Conservation (phyloP, 1,140 invertebrate genomes). For the Bombus sibiricus region DNA sequence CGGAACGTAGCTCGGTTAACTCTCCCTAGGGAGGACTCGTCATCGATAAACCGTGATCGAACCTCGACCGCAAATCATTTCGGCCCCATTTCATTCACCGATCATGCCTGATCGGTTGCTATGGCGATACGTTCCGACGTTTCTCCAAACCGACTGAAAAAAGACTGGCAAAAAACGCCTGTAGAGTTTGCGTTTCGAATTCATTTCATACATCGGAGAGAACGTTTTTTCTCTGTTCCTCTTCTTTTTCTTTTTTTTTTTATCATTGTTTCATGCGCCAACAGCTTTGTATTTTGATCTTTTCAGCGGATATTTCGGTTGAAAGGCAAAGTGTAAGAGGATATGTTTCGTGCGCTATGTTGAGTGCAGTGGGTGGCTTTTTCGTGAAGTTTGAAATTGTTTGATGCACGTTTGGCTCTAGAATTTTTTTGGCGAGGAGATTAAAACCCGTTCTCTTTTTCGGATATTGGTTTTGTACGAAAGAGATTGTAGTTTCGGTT, state of each 20-base stretch:
- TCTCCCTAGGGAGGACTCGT: slow-evolving; percentile 18
- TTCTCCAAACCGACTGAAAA: background rate
- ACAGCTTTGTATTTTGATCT: background rate
- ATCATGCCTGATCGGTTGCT: slow-evolving; percentile 29
- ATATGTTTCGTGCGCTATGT: too few relatives aligned
- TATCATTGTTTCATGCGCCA: background rate
- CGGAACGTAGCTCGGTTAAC: background rate
- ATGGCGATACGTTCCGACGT: background rate
- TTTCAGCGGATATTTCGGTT: too few relatives aligned
- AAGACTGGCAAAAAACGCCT: background rate
- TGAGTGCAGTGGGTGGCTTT: too few relatives aligned
- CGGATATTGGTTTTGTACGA: too few relatives aligned
- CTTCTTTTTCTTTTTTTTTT: background rate
- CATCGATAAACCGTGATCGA: slow-evolving; percentile 48
- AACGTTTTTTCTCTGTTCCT: background rate
- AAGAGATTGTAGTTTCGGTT: too few relatives aligned
- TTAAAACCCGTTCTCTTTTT: too few relatives aligned
- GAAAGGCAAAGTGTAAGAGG: too few relatives aligned
- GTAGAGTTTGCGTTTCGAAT: background rate
- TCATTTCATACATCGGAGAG: background rate
- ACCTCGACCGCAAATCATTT: slow-evolving; percentile 55
- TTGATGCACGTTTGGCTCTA: too few relatives aligned
- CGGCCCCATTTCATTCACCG: slow-evolving; percentile 45
- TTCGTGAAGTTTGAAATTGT: too few relatives aligned
- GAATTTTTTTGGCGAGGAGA: too few relatives aligned